Base-by-base conservation (phyloP, 2,888 invertebrate genomes). In the Tanypteryx hageni region DNA sequence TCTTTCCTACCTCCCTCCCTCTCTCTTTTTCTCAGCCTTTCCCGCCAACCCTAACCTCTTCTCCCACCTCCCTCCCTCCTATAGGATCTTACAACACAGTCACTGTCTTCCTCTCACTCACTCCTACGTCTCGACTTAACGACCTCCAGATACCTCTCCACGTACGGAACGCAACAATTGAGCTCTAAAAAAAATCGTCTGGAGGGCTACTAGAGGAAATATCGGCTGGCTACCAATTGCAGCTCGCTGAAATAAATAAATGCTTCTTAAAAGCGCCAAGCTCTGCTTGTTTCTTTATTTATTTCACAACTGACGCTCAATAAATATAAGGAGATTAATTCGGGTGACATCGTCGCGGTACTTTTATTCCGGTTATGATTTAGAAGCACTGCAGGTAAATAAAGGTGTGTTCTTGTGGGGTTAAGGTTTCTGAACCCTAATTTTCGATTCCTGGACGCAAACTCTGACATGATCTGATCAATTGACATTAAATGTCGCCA, bases 131-230 rank as follows among this genome's bases (percentile, higher is more conserved):
- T 16, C 57, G 7, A 18, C 83, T n/a, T 18, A 3, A 16, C n/a
- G 11, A 76, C 76, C 76, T 76, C 22, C 76, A 76, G 76, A 76
- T 27, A 76, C 76, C 76, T 76, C 76, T 76, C 76, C 27, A 76
- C 76, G 76, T 22, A 76, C 76, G 4, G 22, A 76, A 76, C 76
- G 76, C 76, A 27, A 76, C 76, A 76, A 76, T 76, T 76, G 76
- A 76, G 22, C 76, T 76, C 76, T 27, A 76, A 27, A 76, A 76
- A 27, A 11, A 22, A 27, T 14, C 76, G 76, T 76, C 76, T 76
- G 76, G 76, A 76, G 76, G 22, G 18, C 22, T 76, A 76, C 76
- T 76, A 22, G 27, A 76, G 44, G 76, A 76, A 76, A 76, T 76
- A 76, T 76, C 76, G 76, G 76, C 76, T 76, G 76, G 76, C 0